Base-by-base conservation (phyloP, 1,140 invertebrate genomes). In the Phortica variegata region DNA sequence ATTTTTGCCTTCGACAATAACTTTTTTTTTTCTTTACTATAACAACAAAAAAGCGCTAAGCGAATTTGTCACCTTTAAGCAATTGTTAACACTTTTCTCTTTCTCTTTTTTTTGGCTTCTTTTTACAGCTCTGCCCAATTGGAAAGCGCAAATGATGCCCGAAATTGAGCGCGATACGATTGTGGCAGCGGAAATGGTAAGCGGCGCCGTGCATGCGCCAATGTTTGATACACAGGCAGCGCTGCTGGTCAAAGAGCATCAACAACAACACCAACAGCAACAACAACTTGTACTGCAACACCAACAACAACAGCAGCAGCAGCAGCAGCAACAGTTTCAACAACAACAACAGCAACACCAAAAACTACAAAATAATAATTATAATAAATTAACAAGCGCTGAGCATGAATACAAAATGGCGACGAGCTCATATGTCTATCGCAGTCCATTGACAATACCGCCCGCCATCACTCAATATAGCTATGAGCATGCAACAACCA, bases 121-220 rank as follows among this genome's bases (percentile, higher is more conserved):
- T 36, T n/a, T 58, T 49, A 6, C 62, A 65, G 62, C 56, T 56
- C 55, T 42, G 50, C 50, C 54, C 54, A 53, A 36, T 21, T 43
- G 26, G 16, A 20, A 32, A 32, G 23, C 39, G 46, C 62, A 73
- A 71, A 74, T 74, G 71, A 74, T 74, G 71, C 71, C 71, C 63
- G 70, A 74, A 71, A 65, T 71, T 58, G 71, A 74, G 57, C 61
- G 70, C 52, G 71, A 74, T 40, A 47, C 61, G 50, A 62, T 68
- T 56, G 56, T 60, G 47, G 58, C 60, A 56, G 56, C 65, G 33
- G 71, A 73, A 60, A 71, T 74, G 70, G 63, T 73, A 21, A 73
- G 70, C 46, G 70, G 65, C 46, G 70, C 61, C 32, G 43, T 66
- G 53, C 52, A 54, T 49, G 62, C 60, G 31, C 65, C 65, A 7